Conservation (phyloP, 1,140 invertebrate genomes). For the Trichonephila inaurata region DNA sequence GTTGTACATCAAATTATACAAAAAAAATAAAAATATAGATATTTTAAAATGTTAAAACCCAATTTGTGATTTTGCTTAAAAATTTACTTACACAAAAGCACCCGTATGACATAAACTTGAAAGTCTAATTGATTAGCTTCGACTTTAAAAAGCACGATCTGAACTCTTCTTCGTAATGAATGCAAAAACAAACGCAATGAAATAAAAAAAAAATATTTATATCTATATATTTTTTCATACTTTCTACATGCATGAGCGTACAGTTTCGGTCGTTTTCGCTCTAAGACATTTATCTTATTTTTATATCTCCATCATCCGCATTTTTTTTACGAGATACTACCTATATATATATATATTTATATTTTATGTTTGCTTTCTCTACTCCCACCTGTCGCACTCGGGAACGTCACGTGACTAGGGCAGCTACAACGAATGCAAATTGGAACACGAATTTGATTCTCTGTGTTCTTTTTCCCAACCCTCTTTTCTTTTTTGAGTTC, state of each 20-base stretch:
- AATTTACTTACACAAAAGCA: neutral
- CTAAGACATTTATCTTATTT: conserved; percentile 39
- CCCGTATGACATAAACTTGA: neutral
- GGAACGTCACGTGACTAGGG: conserved; percentile 38
- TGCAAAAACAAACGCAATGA: neutral
- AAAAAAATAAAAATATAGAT: no score
- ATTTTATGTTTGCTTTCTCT: conserved; percentile 11
- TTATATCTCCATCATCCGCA: conserved; percentile 12
- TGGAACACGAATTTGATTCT: conserved; percentile 58
- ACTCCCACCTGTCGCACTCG: conserved; percentile 43
- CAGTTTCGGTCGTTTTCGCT: neutral
- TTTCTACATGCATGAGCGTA: neutral
- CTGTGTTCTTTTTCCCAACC: neutral
- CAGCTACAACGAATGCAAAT: conserved; percentile 53
- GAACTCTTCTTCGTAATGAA: neutral
- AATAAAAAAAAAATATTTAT: neutral
- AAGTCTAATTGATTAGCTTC: neutral
- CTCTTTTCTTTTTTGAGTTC: neutral
- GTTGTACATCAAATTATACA: no score
- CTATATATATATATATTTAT: neutral
- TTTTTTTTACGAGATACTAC: neutral
- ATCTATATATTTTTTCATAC: neutral
- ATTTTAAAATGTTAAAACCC: no score
- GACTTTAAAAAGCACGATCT: neutral
- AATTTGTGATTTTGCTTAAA: neutral